phyloP scores from a whole-genome alignment of 2,888 invertebrate genomes.

The Scotopteryx bipunctaria region DNA sequence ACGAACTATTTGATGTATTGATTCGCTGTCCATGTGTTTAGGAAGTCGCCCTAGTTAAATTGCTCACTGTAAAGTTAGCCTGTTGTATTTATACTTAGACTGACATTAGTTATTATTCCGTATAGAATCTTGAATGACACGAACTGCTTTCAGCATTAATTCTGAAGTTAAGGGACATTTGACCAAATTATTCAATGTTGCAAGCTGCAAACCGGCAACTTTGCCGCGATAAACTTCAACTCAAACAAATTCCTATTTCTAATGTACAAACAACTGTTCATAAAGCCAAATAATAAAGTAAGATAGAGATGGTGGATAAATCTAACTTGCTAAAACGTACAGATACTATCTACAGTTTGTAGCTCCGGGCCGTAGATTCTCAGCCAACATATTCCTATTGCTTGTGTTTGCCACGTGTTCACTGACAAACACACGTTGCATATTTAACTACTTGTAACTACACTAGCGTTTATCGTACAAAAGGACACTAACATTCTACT shows the following conservation, averaged over 20 bases:
- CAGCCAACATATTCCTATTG: neutral
- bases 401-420: neutral
- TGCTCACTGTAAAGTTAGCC: too few relatives aligned
- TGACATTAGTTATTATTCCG: too few relatives aligned
- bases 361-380: neutral
- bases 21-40: too few relatives aligned
- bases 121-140: too few relatives aligned
- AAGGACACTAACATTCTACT: too few relatives aligned
- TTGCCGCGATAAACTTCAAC: conserved; percentile 7
- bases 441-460: too few relatives aligned
- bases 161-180: conserved; percentile 3
- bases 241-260: neutral
- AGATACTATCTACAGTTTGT: neutral
- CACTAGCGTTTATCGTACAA: too few relatives aligned
- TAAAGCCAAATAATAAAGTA: conserved; percentile 4
- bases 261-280: neutral
- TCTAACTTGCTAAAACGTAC: neutral
- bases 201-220: conserved; percentile 16
- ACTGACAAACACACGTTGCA: neutral
- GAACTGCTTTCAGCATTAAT: neutral
- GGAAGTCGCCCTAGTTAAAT: too few relatives aligned
- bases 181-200: conserved; percentile 14
- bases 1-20: too few relatives aligned
- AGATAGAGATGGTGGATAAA: neutral
- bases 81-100: too few relatives aligned